Evolutionary conservation across 2,797 vertebrate genomes (phyloP).

Genomic region (Morus bassanus): DNA sequence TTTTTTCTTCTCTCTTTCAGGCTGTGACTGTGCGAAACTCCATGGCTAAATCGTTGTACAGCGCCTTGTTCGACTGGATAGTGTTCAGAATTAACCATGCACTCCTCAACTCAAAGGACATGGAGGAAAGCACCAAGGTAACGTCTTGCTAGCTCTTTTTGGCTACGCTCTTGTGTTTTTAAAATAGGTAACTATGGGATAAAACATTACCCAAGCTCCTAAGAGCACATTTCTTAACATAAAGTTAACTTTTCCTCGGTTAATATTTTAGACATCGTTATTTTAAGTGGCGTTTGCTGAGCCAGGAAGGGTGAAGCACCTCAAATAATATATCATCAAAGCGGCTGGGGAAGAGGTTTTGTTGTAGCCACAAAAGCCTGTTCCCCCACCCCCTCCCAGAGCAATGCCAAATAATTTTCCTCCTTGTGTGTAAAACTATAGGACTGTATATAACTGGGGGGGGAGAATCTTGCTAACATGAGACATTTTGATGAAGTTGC

Average conservation of each 20-base stretch:
- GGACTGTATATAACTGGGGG: rapidly evolving
- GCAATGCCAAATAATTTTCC: background rate
- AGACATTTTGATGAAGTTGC: background rate
- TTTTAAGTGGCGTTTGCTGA: background rate
- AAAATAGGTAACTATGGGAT: background rate
- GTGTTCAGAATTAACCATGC: conserved; percentile 99
- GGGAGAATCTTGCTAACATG: rapidly evolving
- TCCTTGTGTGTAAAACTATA: background rate
- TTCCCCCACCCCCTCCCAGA: background rate
- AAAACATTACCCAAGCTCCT: background rate
- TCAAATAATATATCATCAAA: background rate
- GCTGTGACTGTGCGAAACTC: conserved; percentile 95
- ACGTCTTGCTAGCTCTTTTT: background rate
- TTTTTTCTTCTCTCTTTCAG: conserved; percentile 66
- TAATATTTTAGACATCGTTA: background rate
- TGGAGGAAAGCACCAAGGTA: conserved; percentile 92
- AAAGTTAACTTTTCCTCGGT: background rate
- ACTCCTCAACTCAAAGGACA: conserved; percentile 91
- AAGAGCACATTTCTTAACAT: background rate
- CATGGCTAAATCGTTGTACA: conserved; percentile 97
- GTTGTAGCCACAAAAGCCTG: background rate
- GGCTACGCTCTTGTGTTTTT: background rate
- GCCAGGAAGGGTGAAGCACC: background rate
- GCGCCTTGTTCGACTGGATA: conserved; percentile 98
- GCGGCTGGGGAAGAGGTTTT: background rate